phyloP scores from a whole-genome alignment of 2,113 vertebrate genomes.

The Sander vitreus region DNA sequence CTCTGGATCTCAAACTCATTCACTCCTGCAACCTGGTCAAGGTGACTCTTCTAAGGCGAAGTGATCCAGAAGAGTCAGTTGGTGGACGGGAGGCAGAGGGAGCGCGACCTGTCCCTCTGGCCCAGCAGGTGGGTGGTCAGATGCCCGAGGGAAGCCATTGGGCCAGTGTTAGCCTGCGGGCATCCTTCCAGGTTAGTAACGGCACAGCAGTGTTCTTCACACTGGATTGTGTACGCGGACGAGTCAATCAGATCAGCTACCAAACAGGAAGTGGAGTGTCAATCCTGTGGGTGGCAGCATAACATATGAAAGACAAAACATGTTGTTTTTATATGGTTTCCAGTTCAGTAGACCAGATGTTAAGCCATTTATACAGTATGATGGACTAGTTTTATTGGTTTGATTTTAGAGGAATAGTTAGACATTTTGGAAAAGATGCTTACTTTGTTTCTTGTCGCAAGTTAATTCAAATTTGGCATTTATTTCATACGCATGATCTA shows the following conservation, averaged over 20 bases:
- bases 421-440: neutral
- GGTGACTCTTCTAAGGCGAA: constrained; percentile 84
- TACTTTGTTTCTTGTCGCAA: neutral
- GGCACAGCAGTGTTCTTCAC: constrained; percentile 85
- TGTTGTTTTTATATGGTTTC: neutral
- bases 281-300: constrained; percentile 88
- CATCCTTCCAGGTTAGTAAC: constrained; percentile 88
- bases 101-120: constrained; percentile 66
- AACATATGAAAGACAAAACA: constrained; percentile 7
- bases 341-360: neutral
- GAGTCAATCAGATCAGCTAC: constrained; percentile 89
- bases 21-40: constrained; percentile 89
- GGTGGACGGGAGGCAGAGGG: constrained; percentile 60
- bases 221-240: constrained; percentile 89
- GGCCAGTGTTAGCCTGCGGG: constrained; percentile 85
- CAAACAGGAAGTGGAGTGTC: constrained; percentile 87
- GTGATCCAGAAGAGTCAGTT: constrained; percentile 45
- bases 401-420: constrained; percentile 10
- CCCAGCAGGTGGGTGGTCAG: constrained; percentile 89
- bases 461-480: too few relatives aligned
- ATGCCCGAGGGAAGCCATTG: constrained; percentile 90
- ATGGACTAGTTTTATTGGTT: constrained; percentile 18
- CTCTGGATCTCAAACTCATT: constrained; percentile 90
- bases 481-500: too few relatives aligned
- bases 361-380: neutral